Evolutionary conservation across 2,797 vertebrate genomes (phyloP).

Genomic region (Aulostomus chinensis): DNA sequence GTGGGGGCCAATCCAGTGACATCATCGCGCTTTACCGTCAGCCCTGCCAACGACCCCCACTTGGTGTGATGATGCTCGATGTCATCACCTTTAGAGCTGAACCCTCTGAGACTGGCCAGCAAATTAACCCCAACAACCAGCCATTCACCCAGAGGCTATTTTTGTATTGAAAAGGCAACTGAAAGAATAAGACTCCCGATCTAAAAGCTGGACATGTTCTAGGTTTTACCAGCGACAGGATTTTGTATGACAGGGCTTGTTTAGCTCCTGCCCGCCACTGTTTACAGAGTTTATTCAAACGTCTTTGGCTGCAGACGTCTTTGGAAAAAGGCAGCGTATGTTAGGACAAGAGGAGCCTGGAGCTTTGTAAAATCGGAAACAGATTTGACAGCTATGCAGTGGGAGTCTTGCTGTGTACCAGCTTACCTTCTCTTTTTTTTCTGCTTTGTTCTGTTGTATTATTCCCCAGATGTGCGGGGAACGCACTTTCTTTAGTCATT

Average conservation of each 20-base stretch:
- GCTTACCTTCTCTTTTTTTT: conserved; percentile 80
- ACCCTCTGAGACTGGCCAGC: conserved; percentile 62
- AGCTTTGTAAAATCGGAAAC: conserved; percentile 79
- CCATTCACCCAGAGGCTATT: conserved; percentile 81
- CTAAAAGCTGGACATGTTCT: conserved; percentile 78
- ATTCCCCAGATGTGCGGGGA: conserved; percentile 60
- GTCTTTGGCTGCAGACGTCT: conserved; percentile 57
- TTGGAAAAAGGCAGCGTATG: conserved; percentile 63
- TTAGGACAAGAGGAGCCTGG: conserved; percentile 69
- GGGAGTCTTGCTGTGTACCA: conserved; percentile 84
- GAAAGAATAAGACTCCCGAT: conserved; percentile 76
- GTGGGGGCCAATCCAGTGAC: conserved; percentile 75
- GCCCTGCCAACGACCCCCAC: conserved; percentile 89
- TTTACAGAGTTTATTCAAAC: conserved; percentile 72
- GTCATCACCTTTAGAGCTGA: conserved; percentile 47
- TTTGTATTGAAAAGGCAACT: conserved; percentile 78
- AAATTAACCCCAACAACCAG: conserved; percentile 66
- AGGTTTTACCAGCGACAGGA: conserved; percentile 79
- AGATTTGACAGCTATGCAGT: conserved; percentile 85
- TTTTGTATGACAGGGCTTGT: conserved; percentile 72
- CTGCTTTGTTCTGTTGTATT: conserved; percentile 79
- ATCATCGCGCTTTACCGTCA: conserved; percentile 93
- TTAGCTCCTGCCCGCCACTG: conserved; percentile 68
- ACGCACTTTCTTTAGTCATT: conserved; percentile 74
- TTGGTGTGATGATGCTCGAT: conserved; percentile 69